Percentiles rank a stretch among this genome's conserved stretches.
These are phyloP conservation scores for Zeus faber DNA, from an alignment of 2,113 vertebrate species.

Conservation along the genomic window DNA sequence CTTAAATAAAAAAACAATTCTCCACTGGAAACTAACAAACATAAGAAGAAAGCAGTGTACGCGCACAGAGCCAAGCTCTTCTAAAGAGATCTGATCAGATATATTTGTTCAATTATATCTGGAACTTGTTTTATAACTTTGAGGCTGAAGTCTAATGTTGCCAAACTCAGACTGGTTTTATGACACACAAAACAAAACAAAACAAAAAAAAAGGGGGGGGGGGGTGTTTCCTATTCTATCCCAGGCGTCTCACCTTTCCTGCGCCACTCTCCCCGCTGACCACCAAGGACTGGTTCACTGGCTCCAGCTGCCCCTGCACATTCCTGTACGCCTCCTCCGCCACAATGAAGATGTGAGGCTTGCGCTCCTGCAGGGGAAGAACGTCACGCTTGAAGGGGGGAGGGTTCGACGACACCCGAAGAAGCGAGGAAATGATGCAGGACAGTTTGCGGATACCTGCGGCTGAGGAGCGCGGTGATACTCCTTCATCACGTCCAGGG, in stretches of 20 bases:
- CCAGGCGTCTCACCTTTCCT: slow-evolving; percentile 82
- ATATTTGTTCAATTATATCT: too few species aligned
- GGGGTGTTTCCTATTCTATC: too few species aligned
- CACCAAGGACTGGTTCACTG: slow-evolving; percentile 89
- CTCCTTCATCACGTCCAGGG: slow-evolving; percentile 85
- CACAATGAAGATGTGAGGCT: slow-evolving; percentile 91
- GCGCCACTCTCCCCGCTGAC: slow-evolving; percentile 97
- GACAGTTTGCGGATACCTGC: slow-evolving; percentile 76
- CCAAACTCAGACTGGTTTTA: too few species aligned
- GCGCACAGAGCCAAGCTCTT: too few species aligned
- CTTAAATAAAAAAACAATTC: too few species aligned
- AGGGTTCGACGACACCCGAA: background rate
- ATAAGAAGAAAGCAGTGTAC: too few species aligned
- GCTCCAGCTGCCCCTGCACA: slow-evolving; percentile 82
- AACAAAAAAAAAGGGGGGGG: background rate
- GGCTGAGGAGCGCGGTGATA: slow-evolving; percentile 83
- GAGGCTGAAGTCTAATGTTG: too few species aligned
- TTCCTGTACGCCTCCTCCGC: slow-evolving; percentile 94
- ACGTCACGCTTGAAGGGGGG: too few species aligned
- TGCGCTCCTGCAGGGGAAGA: slow-evolving; percentile 80
- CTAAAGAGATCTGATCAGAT: too few species aligned
- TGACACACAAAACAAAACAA: too few species aligned
- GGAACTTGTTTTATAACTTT: too few species aligned
- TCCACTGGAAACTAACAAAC: too few species aligned
- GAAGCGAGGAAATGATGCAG: background rate